These are phyloP conservation scores for Pteronotus mesoamericanus DNA, from an alignment of 2,797 vertebrate genomes.

Conservation along the genomic window DNA sequence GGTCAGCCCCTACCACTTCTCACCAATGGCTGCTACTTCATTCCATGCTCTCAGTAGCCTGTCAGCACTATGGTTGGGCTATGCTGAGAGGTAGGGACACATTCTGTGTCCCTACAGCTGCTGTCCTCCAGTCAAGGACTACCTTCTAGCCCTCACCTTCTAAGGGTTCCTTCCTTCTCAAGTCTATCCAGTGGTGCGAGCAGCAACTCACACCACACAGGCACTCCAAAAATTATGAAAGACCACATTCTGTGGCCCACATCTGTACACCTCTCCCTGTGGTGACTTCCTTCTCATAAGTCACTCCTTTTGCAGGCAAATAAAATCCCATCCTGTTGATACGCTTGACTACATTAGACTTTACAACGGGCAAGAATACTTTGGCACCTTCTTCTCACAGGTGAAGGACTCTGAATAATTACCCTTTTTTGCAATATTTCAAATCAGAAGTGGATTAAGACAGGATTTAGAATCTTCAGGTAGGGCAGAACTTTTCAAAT, in stretches of 20 bases:
- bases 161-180: background rate
- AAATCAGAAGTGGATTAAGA: background rate
- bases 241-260: background rate
- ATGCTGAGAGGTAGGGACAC: background rate
- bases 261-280: background rate
- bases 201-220: no score
- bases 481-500: background rate
- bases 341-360: background rate
- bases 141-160: background rate
- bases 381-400: background rate
- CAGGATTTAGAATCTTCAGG: background rate
- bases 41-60: background rate
- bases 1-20: no score
- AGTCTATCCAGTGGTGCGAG: background rate
- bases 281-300: background rate
- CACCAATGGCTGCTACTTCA: background rate
- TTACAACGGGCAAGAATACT: accelerated
- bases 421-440: background rate
- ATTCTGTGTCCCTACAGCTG: background rate
- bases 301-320: background rate
- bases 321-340: background rate
- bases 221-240: background rate
- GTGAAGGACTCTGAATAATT: background rate
- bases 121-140: background rate
- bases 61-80: background rate